Base-by-base conservation (phyloP, 2,797 vertebrate species). In the Pampus argenteus region DNA sequence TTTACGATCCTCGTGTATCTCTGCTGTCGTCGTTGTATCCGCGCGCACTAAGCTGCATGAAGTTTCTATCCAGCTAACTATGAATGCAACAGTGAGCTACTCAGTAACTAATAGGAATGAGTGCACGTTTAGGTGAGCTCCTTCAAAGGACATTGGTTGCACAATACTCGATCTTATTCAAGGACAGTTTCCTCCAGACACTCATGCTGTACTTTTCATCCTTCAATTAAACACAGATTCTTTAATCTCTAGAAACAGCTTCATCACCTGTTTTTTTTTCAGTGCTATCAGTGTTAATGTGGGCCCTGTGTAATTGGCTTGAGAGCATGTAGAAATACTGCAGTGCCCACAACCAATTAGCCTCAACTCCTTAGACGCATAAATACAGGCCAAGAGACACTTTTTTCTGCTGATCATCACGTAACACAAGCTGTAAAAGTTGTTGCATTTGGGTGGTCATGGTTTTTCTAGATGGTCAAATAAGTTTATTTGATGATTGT, bases 141-240 rank as follows among this genome's bases (percentile, higher is more conserved):
- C 38, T 79, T 71, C 70, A 67, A 73, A 83, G 45, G 71, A 38
- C 63, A 68, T 9, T 2, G 17, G 50, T 84, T 82, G 73, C 76
- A 66, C 66, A 86, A 84, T 67, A 51, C 31, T 51, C 73, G 72
- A 61, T 61, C 57, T 79, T 70, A 76, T 74, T 86, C 57, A 23
- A 74, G 47, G 42, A 60, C 29, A 3, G 47, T 36, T 48, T 61
- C 49, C 63, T 68, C 23, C 61, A 48, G 56, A 63, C 11, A 29
- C 48, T 50, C 40, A 2, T 36, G 29, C 64, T 40, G 40, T 7
- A 17, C 55, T 52, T 67, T 66, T 56, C 20, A 47, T 59, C 31
- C 23, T 15, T 61, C 13, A 34, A 18, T 56, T 15, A 26, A 15
- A 22, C 52, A 25, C 48, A 23, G 25, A n/a, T 34, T 65, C 58